phyloP scores from a whole-genome alignment of 92 coral and sea anemone species.

The Scolanthus callimorphus region DNA sequence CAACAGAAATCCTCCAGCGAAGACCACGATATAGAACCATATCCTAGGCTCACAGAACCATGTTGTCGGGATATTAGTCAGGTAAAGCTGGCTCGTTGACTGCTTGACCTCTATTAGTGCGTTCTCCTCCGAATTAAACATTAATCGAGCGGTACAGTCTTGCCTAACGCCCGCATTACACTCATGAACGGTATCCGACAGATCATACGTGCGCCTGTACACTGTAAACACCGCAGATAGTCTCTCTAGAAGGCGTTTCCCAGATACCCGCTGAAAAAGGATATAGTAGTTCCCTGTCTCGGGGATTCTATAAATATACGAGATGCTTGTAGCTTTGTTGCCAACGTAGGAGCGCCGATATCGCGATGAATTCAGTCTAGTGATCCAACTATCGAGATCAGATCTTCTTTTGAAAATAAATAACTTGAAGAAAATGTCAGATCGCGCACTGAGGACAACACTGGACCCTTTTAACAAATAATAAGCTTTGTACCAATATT shows the following conservation, averaged over 20 bases:
- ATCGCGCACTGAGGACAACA: slow-evolving; percentile 49
- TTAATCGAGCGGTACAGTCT: slow-evolving; percentile 48
- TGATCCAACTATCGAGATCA: slow-evolving; percentile 72
- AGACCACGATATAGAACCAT: slow-evolving; percentile 77
- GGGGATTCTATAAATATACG: slow-evolving; percentile 43
- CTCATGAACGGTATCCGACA: slow-evolving; percentile 35
- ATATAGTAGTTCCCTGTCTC: slow-evolving; percentile 61
- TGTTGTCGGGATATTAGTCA: slow-evolving; percentile 36
- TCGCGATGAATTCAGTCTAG: slow-evolving; percentile 5
- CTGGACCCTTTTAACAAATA: slow-evolving; percentile 69
- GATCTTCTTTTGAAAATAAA: slow-evolving; percentile 71
- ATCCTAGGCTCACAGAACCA: slow-evolving; percentile 81
- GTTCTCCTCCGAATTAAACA: slow-evolving; percentile 67
- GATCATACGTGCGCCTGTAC: slow-evolving; percentile 58
- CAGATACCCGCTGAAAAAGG: slow-evolving; percentile 49
- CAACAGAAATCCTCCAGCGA: slow-evolving; percentile 54
- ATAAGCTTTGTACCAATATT: slow-evolving; percentile 79
- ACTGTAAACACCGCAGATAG: slow-evolving; percentile 37
- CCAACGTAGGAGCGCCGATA: neutral
- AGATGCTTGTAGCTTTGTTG: slow-evolving; percentile 46
- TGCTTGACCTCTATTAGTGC: slow-evolving; percentile 53
- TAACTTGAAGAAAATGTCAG: slow-evolving; percentile 58
- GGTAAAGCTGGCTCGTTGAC: slow-evolving; percentile 22
- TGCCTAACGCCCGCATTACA: slow-evolving; percentile 57
- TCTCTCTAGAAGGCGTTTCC: slow-evolving; percentile 25